These are phyloP conservation scores for Rutpela maculata DNA, from an alignment of 2,888 invertebrate species.

Conservation along the genomic window DNA sequence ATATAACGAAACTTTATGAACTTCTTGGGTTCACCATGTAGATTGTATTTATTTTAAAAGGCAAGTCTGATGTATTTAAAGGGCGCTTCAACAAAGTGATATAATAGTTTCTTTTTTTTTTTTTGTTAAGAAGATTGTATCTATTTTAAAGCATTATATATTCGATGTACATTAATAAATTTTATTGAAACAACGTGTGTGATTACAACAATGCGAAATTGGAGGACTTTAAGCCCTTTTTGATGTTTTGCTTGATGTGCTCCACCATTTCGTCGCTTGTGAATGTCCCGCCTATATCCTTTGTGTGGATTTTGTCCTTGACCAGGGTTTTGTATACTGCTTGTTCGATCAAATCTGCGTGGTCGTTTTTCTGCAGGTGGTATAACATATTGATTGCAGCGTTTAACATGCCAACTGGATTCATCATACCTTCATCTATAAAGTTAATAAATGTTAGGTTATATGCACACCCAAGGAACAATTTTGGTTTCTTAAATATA, in stretches of 20 bases:
- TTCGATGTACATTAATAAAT: constrained; percentile 42
- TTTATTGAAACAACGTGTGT: constrained; percentile 32
- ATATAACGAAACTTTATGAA: neutral
- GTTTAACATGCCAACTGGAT: constrained; percentile 96
- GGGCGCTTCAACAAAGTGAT: constrained; percentile 19
- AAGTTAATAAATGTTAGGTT: constrained; percentile 78
- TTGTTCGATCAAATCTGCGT: constrained; percentile 57
- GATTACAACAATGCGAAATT: neutral
- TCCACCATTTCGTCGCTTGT: constrained; percentile 60
- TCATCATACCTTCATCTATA: constrained; percentile 95
- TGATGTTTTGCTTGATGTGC: constrained; percentile 53
- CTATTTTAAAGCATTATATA: constrained; percentile 42
- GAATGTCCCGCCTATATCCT: constrained; percentile 61
- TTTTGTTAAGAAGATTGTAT: constrained; percentile 38
- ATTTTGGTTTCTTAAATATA: too few species aligned
- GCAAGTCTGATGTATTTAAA: constrained; percentile 29
- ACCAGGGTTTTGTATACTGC: constrained; percentile 61
- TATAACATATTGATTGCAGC: constrained; percentile 75
- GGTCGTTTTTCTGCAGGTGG: constrained; percentile 56
- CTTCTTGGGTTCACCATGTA: constrained; percentile 16
- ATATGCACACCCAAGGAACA: neutral
- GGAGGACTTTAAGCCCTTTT: constrained; percentile 21
- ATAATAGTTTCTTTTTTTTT: constrained; percentile 15
- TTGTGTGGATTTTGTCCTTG: constrained; percentile 61
- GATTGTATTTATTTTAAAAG: constrained; percentile 27